Evolutionary conservation across 1,140 invertebrate species (phyloP).

Genomic region (Drosophila elegans): DNA sequence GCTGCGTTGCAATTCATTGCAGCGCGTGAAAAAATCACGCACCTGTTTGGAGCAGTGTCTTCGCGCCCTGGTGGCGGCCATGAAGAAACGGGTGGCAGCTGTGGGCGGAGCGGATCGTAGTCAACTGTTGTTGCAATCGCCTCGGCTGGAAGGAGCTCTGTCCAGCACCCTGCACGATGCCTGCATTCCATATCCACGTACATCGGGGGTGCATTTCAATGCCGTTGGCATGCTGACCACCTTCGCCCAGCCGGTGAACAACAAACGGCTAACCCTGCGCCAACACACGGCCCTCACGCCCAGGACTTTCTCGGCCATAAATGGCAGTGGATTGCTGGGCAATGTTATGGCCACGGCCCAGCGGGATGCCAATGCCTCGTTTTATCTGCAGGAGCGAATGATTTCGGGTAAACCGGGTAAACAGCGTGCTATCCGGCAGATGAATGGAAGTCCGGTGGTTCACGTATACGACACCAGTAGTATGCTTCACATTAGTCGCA

Average conservation of each 20-base stretch:
- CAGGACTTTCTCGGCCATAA: conserved; percentile 90
- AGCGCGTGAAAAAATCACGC: conserved; percentile 91
- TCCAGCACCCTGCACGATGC: conserved; percentile 88
- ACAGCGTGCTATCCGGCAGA: conserved; percentile 84
- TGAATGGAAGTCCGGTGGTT: conserved; percentile 86
- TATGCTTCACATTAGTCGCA: conserved; percentile 91
- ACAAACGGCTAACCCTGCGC: conserved; percentile 87
- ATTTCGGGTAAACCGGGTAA: conserved; percentile 84
- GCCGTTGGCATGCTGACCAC: conserved; percentile 93
- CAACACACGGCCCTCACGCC: conserved; percentile 75
- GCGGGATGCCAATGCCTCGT: conserved; percentile 88
- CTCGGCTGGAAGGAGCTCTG: conserved; percentile 77
- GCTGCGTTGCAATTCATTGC: conserved; percentile 90
- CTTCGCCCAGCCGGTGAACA: conserved; percentile 92
- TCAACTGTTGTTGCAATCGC: conserved; percentile 80
- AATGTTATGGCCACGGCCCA: conserved; percentile 86
- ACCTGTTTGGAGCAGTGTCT: conserved; percentile 93
- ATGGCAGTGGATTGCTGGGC: conserved; percentile 85
- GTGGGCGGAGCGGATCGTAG: conserved; percentile 77
- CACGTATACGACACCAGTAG: conserved; percentile 92
- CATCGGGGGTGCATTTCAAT: conserved; percentile 96
- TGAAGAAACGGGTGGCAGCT: conserved; percentile 86
- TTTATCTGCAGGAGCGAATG: conserved; percentile 93
- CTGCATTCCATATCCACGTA: conserved; percentile 97
- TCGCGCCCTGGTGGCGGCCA: conserved; percentile 89